Evolutionary conservation across 2,113 vertebrate genomes (phyloP).

Genomic region (Nothocercus nigrocapillus): DNA sequence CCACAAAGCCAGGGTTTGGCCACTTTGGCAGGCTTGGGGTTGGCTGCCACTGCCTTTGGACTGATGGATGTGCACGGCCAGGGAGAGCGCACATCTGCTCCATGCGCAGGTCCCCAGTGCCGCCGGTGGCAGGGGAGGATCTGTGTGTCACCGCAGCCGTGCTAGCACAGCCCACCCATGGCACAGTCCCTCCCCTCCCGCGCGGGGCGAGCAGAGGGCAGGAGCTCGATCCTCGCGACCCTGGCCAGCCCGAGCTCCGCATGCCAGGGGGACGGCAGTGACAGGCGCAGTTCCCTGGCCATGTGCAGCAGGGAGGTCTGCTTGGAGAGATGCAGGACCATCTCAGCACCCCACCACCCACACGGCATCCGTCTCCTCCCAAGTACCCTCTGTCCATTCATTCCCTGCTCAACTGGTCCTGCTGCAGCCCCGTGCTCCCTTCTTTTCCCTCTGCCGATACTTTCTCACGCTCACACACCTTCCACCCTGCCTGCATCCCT

Average conservation of each 20-base stretch:
- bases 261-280: neutral
- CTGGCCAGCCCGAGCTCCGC: neutral
- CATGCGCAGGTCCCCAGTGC: neutral
- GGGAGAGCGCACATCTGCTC: fast-evolving
- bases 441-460: neutral
- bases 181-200: fast-evolving
- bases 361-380: neutral
- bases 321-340: neutral
- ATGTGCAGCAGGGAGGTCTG: neutral
- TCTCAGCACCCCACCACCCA: neutral
- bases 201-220: neutral
- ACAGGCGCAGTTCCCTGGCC: neutral
- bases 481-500: neutral
- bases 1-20: neutral
- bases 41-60: neutral
- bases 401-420: neutral
- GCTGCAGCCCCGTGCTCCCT: neutral
- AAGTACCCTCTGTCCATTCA: neutral
- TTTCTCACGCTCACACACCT: neutral
- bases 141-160: neutral
- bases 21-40: fast-evolving
- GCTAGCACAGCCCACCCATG: neutral
- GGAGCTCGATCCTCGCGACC: neutral
- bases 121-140: neutral
- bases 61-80: neutral